phyloP scores from a whole-genome alignment of 2,113 vertebrate genomes.

The Lophotis ruficrista region DNA sequence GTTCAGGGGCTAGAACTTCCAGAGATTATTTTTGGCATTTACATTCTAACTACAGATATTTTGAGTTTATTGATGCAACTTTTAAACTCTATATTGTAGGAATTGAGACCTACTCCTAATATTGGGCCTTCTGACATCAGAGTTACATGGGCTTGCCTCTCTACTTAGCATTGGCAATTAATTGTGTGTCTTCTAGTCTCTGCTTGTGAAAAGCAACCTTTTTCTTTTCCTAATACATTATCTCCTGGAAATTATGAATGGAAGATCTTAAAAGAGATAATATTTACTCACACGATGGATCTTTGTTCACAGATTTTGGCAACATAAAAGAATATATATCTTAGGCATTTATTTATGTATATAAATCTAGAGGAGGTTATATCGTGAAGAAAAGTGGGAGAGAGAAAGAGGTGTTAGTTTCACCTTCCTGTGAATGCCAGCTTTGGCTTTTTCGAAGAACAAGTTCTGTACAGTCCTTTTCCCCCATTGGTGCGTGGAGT shows the following conservation, averaged over 20 bases:
- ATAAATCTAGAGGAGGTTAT: neutral
- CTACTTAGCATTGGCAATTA: neutral
- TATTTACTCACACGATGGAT: conserved; percentile 61
- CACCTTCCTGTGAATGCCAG: neutral
- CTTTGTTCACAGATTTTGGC: conserved; percentile 69
- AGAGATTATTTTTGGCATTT: neutral
- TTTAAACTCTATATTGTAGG: neutral
- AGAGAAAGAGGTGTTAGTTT: neutral
- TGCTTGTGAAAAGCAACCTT: neutral
- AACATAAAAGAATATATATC: neutral
- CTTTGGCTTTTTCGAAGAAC: neutral
- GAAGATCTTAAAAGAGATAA: conserved; percentile 66
- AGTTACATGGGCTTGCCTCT: rapidly evolving
- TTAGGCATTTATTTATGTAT: neutral
- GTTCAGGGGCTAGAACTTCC: neutral
- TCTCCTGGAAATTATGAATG: conserved; percentile 70
- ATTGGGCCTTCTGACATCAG: neutral
- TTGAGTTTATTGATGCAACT: neutral
- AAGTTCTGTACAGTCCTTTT: neutral
- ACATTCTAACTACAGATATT: neutral
- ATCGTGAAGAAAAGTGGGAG: neutral
- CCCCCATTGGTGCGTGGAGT: neutral
- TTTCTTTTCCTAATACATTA: neutral
- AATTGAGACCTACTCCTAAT: neutral
- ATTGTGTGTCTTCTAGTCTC: neutral